A percentile compares a stretch with the other conserved stretches of the same genome.
Conservation (phyloP, 2,797 vertebrate genomes). For the Sebastolobus alascanus region DNA sequence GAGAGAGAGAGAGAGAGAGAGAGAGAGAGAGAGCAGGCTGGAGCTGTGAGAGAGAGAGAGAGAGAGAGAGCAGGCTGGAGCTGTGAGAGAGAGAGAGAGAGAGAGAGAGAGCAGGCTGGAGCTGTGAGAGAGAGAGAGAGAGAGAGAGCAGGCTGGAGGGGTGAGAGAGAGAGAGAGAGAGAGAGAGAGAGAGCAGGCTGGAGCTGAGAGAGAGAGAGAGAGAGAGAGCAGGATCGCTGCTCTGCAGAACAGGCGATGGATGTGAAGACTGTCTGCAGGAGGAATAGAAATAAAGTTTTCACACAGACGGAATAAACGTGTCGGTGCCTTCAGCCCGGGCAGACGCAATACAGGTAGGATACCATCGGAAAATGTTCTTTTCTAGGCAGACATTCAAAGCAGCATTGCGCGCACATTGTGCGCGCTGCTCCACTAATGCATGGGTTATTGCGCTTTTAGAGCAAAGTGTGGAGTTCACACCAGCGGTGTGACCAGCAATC, state of each 20-base stretch:
- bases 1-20: slow-evolving; percentile 14
- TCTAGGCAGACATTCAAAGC: neutral
- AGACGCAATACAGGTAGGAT: slow-evolving; percentile 57
- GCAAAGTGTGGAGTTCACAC: neutral
- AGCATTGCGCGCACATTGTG: neutral
- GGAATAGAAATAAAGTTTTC: slow-evolving; percentile 59
- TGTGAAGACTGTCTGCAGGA: slow-evolving; percentile 32
- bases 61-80: too few relatives aligned
- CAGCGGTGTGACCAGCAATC: slow-evolving; percentile 21
- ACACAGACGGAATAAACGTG: slow-evolving; percentile 46
- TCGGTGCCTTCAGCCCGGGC: neutral
- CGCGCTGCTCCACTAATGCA: neutral
- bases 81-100: too few relatives aligned
- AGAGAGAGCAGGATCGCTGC: slow-evolving; percentile 39
- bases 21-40: neutral
- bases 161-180: too few relatives aligned
- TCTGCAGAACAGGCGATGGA: slow-evolving; percentile 63
- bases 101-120: slow-evolving; percentile 25
- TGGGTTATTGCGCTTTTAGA: slow-evolving; percentile 6
- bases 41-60: neutral
- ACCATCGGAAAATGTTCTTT: neutral
- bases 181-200: too few relatives aligned
- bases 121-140: slow-evolving; percentile 15
- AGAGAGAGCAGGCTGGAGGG: too few relatives aligned
- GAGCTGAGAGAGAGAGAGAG: neutral